Evolutionary conservation across 2,113 vertebrate genomes (phyloP).

Genomic region (Albula glossodonta): DNA sequence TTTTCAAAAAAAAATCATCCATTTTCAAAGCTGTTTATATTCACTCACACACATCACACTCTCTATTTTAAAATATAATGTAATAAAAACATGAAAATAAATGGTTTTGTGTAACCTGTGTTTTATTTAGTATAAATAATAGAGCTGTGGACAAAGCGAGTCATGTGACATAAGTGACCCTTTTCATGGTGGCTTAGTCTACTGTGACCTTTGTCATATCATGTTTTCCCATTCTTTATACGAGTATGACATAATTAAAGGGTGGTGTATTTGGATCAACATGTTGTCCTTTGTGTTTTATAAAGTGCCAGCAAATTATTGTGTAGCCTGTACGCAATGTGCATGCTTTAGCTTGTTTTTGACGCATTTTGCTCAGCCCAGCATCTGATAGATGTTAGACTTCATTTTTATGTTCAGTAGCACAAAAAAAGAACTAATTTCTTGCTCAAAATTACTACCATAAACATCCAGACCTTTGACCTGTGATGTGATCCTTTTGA

Average conservation of each 20-base stretch:
- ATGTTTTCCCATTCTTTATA: background rate
- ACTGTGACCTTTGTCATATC: background rate
- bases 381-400: background rate
- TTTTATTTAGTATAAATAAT: too few species aligned
- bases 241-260: background rate
- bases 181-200: background rate
- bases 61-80: too few species aligned
- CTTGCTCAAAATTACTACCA: slow-evolving; percentile 8
- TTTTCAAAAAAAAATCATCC: too few species aligned
- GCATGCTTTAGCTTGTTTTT: background rate
- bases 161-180: background rate
- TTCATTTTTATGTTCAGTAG: background rate
- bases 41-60: too few species aligned
- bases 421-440: slow-evolving; percentile 3
- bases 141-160: too few species aligned
- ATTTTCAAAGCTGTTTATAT: too few species aligned
- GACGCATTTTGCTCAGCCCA: background rate
- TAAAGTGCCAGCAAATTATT: background rate
- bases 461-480: slow-evolving; percentile 14
- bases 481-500: slow-evolving; percentile 3
- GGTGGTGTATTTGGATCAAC: background rate
- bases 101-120: too few species aligned
- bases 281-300: background rate
- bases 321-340: background rate
- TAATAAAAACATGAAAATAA: too few species aligned